A percentile compares a stretch with the other conserved stretches of the same genome.
phyloP scores from a whole-genome alignment of 2,113 vertebrate genomes.

The Hystrix cristata region DNA sequence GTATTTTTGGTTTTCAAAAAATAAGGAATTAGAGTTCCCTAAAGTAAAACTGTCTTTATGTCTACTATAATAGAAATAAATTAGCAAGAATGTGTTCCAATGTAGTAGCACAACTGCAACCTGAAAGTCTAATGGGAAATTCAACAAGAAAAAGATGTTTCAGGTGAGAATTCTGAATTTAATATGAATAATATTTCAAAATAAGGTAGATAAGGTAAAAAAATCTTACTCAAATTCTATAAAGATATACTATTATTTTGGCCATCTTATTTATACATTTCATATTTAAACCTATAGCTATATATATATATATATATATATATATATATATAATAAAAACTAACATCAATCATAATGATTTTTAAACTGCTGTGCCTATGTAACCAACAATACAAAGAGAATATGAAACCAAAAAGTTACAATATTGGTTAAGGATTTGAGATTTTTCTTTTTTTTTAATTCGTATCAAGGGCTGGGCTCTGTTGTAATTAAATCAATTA shows the following conservation, averaged over 20 bases:
- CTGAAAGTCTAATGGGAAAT: not conserved
- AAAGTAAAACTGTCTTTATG: not conserved
- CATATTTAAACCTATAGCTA: not conserved
- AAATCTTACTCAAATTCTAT: not conserved
- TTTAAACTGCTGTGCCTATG: not conserved
- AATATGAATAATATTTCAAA: not conserved
- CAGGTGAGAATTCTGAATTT: not conserved
- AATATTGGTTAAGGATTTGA: not conserved
- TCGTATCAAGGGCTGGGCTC: not conserved
- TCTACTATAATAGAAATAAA: slow-evolving; percentile 9
- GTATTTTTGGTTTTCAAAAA: slow-evolving; percentile 12
- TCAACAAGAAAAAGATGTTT: not conserved
- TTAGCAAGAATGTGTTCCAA: not conserved
- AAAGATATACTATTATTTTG: not conserved
- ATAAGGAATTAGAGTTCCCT: not conserved
- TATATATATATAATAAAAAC: not conserved
- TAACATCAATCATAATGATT: not conserved
- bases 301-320: not conserved
- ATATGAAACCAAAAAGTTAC: not conserved
- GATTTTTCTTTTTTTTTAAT: not conserved
- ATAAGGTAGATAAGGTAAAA: not conserved
- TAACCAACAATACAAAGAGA: not conserved
- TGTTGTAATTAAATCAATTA: not conserved
- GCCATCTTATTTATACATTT: not conserved
- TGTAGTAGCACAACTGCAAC: not conserved